Percentiles rank a stretch among this genome's conserved stretches.
Evolutionary conservation across 2,888 invertebrate genomes (phyloP).

Genomic region (Barypeithes pellucidus): DNA sequence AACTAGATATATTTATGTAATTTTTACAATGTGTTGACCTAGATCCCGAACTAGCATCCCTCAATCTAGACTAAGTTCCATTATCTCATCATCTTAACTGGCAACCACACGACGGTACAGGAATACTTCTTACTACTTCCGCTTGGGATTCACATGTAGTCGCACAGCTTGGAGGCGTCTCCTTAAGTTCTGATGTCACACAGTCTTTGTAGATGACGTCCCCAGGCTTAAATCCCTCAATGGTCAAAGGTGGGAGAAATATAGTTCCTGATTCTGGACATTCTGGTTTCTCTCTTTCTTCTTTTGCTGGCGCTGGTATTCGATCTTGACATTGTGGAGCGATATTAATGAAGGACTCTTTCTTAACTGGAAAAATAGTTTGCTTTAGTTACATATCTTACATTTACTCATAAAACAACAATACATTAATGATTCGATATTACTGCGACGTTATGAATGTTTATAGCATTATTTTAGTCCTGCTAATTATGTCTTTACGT

Average conservation of each 20-base stretch:
- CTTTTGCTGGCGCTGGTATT: constrained; percentile 23
- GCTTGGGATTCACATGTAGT: constrained; percentile 5
- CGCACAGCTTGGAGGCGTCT: neutral
- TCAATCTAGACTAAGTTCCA: neutral
- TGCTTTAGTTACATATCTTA: too few relatives aligned
- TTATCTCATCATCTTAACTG: neutral
- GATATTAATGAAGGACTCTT: constrained; percentile 57
- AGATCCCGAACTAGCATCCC: neutral
- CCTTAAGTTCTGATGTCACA: neutral
- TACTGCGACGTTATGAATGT: too few relatives aligned
- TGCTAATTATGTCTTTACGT: too few relatives aligned
- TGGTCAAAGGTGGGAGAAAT: neutral
- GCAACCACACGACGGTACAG: constrained; percentile 15
- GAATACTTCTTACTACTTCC: constrained; percentile 11
- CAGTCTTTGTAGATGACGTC: constrained; percentile 20
- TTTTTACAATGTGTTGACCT: neutral
- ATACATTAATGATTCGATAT: too few relatives aligned
- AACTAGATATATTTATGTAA: neutral
- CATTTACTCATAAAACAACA: too few relatives aligned
- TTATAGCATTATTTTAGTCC: too few relatives aligned
- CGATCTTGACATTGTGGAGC: constrained; percentile 18
- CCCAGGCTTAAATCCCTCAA: constrained; percentile 33
- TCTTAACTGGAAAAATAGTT: constrained; percentile 53
- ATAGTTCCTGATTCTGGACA: constrained; percentile 34
- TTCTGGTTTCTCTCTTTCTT: constrained; percentile 19